These are phyloP conservation scores for Oeneis ivallda DNA, from an alignment of 2,888 invertebrate species.

Conservation along the genomic window DNA sequence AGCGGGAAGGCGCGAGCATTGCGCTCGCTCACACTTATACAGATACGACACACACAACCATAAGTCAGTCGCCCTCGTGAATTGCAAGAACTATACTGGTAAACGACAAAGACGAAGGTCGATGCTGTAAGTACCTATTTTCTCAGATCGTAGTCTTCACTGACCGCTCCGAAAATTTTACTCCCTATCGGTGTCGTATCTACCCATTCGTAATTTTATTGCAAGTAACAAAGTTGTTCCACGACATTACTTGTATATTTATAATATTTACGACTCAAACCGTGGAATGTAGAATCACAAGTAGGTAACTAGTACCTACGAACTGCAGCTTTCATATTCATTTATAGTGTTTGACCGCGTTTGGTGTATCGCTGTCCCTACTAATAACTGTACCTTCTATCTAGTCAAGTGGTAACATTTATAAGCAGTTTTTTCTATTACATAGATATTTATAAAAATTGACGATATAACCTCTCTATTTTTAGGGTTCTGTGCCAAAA, in stretches of 20 bases:
- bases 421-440: neutral
- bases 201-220: neutral
- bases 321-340: slow-evolving; percentile 16
- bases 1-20: too few species aligned
- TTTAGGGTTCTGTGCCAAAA: too few species aligned
- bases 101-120: too few species aligned
- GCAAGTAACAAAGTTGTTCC: slow-evolving; percentile 11
- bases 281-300: slow-evolving; percentile 11
- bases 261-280: slow-evolving; percentile 1
- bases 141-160: neutral
- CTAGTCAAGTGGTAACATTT: neutral
- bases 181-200: neutral
- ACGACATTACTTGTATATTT: neutral
- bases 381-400: neutral
- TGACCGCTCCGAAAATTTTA: neutral
- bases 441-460: too few species aligned
- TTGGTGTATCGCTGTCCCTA: neutral
- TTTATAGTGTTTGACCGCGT: slow-evolving; percentile 11
- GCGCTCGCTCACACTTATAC: too few species aligned
- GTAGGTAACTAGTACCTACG: neutral
- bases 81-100: too few species aligned
- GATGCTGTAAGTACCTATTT: neutral
- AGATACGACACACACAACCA: too few species aligned
- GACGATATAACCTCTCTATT: too few species aligned
- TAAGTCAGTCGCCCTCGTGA: too few species aligned